Base-by-base conservation (phyloP, 2,113 vertebrate genomes). In the Triplophysa tibetana region DNA sequence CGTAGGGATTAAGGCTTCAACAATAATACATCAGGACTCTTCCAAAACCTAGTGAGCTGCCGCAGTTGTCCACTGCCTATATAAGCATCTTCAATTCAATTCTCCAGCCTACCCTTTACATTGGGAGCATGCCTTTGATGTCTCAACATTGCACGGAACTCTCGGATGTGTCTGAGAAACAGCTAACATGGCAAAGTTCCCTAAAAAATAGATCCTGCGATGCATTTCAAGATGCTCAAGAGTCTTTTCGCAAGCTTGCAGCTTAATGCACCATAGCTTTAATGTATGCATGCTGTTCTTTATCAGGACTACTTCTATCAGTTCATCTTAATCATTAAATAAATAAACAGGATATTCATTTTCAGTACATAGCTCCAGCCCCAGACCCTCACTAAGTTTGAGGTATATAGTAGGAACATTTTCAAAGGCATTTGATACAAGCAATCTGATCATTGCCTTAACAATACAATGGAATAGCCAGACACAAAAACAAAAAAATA, bases 291-390 rank as follows among this genome's bases (percentile, higher is more conserved):
- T 33, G 60, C 61, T 38, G 5, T 1, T 38, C 16, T 60, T 38
- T 24, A 41, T 23, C 9, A 14, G 13, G 33, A 21, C 21, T 41
- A 38, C 23, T 33, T 38, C 33, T 38, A 38, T 38, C 23, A 11
- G 14, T 52, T 19, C 11, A 26, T 19, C 11, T 61, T 41, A 14
- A 4, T 64, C 74, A 38, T 64, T 76, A 19, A 19, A 33, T 50
- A 21, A 61, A 64, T 45, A 64, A 76, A 19, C 61, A 45, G 19
- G 17, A 29, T 16, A 29, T 65, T 76, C 10, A 76, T 21, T 43
- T 41, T 11, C 8, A 12, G 45, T 23, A 48, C 66, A 23, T 45
- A 45, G 17, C 66, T 2, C 19, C 14, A 50, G 48, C 11, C 48
- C 48, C 48, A 50, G 14, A 16, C 12, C 48, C 48, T 14, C 16